Conservation (phyloP, 1,140 invertebrate genomes). For the Callitettix versicolor region DNA sequence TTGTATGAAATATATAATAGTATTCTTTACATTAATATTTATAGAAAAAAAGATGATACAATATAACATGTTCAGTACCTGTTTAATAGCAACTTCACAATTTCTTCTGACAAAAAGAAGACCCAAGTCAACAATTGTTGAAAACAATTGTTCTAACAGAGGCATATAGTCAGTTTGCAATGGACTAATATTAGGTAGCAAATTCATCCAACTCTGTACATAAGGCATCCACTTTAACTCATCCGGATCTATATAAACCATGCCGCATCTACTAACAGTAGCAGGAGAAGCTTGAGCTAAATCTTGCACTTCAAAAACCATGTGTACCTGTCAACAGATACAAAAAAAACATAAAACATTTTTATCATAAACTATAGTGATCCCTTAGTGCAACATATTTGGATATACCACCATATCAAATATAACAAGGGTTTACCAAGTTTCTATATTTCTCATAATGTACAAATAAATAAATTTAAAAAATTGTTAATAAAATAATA, state of each 20-base stretch:
- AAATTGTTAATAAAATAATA: too few species aligned
- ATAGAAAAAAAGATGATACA: too few species aligned
- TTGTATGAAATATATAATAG: too few species aligned
- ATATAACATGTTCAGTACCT: too few species aligned
- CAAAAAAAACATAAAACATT: not conserved
- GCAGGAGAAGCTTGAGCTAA: conserved; percentile 78
- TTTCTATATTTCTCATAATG: too few species aligned
- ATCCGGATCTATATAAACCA: conserved; percentile 82
- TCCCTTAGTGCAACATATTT: too few species aligned
- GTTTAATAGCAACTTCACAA: conserved; percentile 50
- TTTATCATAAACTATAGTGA: too few species aligned
- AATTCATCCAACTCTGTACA: conserved; percentile 67
- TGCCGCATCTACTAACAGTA: conserved; percentile 62
- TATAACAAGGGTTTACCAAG: too few species aligned
- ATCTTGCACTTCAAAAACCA: conserved; percentile 84
- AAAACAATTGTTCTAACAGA: conserved; percentile 48
- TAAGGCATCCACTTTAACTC: conserved; percentile 71
- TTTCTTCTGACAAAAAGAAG: conserved; percentile 52
- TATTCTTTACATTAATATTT: too few species aligned
- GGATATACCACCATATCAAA: too few species aligned
- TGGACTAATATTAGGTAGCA: conserved; percentile 39
- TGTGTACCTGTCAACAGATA: conserved; percentile 44
- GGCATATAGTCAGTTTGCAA: conserved; percentile 42
- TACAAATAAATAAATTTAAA: too few species aligned
- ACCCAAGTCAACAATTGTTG: conserved; percentile 48